A percentile compares a stretch with the other conserved stretches of the same genome.
Conservation (phyloP, 2,113 vertebrate species). For the Chrysemys picta region DNA sequence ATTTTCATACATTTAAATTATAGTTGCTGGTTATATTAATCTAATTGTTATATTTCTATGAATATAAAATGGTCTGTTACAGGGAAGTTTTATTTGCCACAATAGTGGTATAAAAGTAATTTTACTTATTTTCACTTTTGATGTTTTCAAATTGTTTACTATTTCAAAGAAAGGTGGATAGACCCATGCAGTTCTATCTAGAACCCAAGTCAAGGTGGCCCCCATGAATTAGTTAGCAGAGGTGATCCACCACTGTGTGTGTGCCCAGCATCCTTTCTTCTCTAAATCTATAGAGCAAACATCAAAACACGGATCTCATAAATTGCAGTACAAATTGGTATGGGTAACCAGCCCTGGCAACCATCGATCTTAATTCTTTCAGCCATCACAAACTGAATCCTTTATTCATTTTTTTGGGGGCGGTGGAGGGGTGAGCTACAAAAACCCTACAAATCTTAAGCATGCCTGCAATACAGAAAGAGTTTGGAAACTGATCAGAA, state of each 20-base stretch:
- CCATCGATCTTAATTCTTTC: conserved; percentile 67
- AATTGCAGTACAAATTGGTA: conserved; percentile 64
- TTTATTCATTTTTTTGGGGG: conserved; percentile 18
- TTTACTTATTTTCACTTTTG: not conserved
- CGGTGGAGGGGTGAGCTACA: conserved; percentile 35
- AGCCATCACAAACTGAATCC: conserved; percentile 46
- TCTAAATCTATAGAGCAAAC: conserved; percentile 13
- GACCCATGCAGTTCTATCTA: not conserved
- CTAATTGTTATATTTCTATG: conserved; percentile 20
- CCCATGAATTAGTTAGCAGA: not conserved
- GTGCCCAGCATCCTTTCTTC: not conserved
- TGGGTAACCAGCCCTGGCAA: conserved; percentile 44
- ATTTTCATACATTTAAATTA: conserved; percentile 26
- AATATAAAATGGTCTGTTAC: conserved; percentile 5
- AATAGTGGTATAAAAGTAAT: not conserved
- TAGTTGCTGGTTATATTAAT: conserved; percentile 20
- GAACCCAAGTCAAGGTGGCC: not conserved
- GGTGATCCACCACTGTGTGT: not conserved
- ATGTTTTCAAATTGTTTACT: not conserved
- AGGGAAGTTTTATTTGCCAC: not conserved
- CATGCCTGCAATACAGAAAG: conserved; percentile 48
- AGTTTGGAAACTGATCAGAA: conserved; percentile 59
- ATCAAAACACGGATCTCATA: conserved; percentile 48
- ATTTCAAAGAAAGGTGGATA: not conserved
- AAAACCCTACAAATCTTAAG: conserved; percentile 49